Evolutionary conservation across 2,797 vertebrate genomes (phyloP).

Genomic region (Helarctos malayanus): DNA sequence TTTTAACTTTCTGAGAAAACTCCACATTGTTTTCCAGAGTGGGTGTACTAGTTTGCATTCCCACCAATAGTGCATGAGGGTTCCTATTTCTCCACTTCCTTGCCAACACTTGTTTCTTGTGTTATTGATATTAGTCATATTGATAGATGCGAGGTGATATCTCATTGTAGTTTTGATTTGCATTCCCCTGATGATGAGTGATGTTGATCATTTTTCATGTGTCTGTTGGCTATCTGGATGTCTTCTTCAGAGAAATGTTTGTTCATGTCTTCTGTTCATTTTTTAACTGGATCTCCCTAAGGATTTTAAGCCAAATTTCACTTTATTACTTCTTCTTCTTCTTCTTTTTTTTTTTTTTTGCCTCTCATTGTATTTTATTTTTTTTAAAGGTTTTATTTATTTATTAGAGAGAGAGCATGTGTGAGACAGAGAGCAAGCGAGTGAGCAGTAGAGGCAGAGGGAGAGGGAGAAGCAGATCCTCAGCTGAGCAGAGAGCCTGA

Average conservation of each 20-base stretch:
- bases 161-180: neutral
- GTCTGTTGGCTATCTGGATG: neutral
- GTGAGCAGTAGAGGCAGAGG: neutral
- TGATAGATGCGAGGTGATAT: neutral
- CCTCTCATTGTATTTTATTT: neutral
- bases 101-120: neutral
- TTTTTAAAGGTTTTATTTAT: neutral
- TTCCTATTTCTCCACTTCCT: neutral
- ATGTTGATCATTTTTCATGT: neutral
- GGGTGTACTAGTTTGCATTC: neutral
- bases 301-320: constrained; percentile 31
- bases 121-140: neutral
- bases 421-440: neutral
- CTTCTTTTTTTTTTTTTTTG: neutral
- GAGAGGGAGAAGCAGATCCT: neutral
- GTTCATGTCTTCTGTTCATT: neutral
- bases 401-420: neutral
- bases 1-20: neutral
- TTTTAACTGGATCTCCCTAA: neutral
- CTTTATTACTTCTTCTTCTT: neutral
- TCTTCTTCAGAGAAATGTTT: neutral
- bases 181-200: neutral
- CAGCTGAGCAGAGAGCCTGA: neutral
- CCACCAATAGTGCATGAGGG: neutral
- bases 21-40: neutral